Conservation (phyloP, 2,113 vertebrate genomes). For the Sinocyclocheilus rhinocerous region DNA sequence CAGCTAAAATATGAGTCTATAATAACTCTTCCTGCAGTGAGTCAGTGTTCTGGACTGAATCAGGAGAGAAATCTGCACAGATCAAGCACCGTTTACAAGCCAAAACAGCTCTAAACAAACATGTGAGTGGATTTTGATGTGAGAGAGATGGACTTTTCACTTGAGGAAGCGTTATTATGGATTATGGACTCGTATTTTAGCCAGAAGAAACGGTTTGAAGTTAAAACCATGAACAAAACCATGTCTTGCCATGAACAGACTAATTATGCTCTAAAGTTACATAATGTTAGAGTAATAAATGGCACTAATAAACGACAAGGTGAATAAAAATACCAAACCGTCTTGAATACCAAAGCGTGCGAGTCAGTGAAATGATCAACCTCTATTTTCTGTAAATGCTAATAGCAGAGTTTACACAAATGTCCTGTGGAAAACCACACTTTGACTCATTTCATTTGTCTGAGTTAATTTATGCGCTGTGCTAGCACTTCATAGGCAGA, state of each 20-base stretch:
- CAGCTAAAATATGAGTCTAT: no score
- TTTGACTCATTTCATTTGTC: constrained; percentile 30
- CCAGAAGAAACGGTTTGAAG: not conserved
- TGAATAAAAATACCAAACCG: not conserved
- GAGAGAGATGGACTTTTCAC: not conserved
- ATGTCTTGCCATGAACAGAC: not conserved
- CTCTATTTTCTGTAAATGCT: constrained; percentile 19
- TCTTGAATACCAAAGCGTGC: not conserved
- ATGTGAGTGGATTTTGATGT: not conserved
- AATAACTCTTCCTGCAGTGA: no score
- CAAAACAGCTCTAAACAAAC: not conserved
- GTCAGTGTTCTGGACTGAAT: not conserved
- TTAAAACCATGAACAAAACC: not conserved
- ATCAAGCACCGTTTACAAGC: no score
- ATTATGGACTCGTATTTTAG: not conserved
- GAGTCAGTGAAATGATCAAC: constrained; percentile 10
- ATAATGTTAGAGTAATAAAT: not conserved
- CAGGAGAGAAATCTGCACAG: not conserved
- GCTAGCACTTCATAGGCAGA: not conserved
- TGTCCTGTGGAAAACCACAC: constrained; percentile 16
- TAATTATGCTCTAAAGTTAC: not conserved
- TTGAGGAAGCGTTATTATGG: not conserved
- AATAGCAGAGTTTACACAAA: constrained; percentile 23
- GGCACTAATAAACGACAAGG: not conserved
- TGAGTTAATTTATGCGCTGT: not conserved